Evolutionary conservation across 2,888 invertebrate species (phyloP), one percentile per base, ranked within the genome.

Genomic region (Thera britannica): DNA sequence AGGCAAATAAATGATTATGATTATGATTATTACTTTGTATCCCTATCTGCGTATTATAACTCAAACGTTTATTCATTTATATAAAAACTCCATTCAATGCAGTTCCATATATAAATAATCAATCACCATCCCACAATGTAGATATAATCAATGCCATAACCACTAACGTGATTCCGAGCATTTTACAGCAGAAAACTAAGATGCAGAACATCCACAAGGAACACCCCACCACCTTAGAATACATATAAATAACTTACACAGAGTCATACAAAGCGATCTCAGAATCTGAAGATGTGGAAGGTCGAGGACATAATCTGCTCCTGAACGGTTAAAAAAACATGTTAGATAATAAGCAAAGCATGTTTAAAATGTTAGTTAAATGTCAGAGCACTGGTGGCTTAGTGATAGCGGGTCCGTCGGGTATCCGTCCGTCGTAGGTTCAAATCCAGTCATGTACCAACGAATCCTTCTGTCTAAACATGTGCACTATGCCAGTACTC

Each of bases 191-290:
- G 34, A 23, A 65, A 55, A 57, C 38, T 5, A 56, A 65, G 9
- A 36, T 49, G 41, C 49, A 48, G 9, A 36, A 67, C 67, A 38
- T 51, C 38, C 65, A 68, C 68, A 59, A 7, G 12, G 46, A 35
- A 49, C 41, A 65, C 56, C 64, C 61, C 44, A 57, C 38, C 12
- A 44, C 63, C 66, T 23, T 49, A 58, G 38, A 23, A 36, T n/a
- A 55, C n/a, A n/a, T n/a, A n/a, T 41, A 48, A 57, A 58, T 41
- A 61, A 83, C 83, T 83, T 82, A 83, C 82, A 70, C 79, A 72
- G 81, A 70, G 66, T 78, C 79, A 64, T 83, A 82, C 59, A 68
- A 8, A 60, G 72, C 62, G 66, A 75, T 62, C 34, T 67, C 66
- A 49, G 70, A 68, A 49, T n/a, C 58, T 58, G 70, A 68, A 8